Evolutionary conservation across 1,140 invertebrate genomes (phyloP).

Genomic region (Drosophila baimaii): DNA sequence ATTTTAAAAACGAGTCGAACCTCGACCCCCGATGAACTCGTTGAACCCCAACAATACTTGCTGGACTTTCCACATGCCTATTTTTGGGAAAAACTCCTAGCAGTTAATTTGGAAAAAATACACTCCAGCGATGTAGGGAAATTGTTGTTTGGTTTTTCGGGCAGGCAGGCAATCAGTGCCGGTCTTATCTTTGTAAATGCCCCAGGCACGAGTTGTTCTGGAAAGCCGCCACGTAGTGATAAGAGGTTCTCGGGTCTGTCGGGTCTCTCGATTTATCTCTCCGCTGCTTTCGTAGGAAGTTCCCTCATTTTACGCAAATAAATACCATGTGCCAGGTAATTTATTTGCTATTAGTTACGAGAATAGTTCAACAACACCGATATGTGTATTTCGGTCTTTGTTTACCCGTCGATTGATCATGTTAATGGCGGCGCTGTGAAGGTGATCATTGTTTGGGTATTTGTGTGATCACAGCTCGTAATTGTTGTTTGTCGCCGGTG

Average conservation of each 20-base stretch:
- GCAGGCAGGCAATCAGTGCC: slow-evolving; percentile 25
- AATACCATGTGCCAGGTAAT: slow-evolving; percentile 3
- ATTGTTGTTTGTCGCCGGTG: slow-evolving; percentile 20
- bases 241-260: slow-evolving; percentile 18
- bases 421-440: slow-evolving; percentile 28
- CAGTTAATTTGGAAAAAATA: not conserved
- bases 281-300: not conserved
- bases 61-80: slow-evolving; percentile 1
- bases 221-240: slow-evolving; percentile 37
- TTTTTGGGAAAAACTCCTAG: not conserved
- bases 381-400: slow-evolving; percentile 8
- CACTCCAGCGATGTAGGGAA: not conserved
- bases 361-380: slow-evolving; percentile 40
- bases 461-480: slow-evolving; percentile 23
- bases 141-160: slow-evolving; percentile 8
- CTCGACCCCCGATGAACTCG: slow-evolving; percentile 55
- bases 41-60: slow-evolving; percentile 18
- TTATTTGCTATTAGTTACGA: slow-evolving; percentile 36
- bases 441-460: slow-evolving; percentile 28
- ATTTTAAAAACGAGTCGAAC: slow-evolving; percentile 46
- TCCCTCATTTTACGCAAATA: slow-evolving; percentile 20
- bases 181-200: slow-evolving; percentile 12
- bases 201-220: not conserved
- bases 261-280: slow-evolving; percentile 24
- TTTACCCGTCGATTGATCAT: slow-evolving; percentile 44